Evolutionary conservation across 2,113 vertebrate species (phyloP), one percentile per base, ranked within the genome.

Genomic region (Empidonax traillii): DNA sequence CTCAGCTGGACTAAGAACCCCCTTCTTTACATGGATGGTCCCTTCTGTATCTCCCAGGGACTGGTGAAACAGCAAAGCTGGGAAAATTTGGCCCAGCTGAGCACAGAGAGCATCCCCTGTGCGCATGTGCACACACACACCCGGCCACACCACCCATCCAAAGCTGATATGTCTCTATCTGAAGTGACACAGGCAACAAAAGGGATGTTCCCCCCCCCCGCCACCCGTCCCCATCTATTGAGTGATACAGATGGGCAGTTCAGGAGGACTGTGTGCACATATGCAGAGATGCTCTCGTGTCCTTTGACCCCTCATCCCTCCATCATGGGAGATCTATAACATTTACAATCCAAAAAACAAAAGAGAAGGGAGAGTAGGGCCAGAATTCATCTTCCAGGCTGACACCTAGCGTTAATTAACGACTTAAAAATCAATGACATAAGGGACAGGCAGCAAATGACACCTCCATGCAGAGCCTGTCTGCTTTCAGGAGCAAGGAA

Each of bases 391-490:
- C 98, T 98, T 98, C 97, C 94, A 94, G 96, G 91, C 97, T 98
- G 98, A 98, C 98, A 98, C 97, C 97, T 92, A 97, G 94, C 98
- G 97, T 98, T 98, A 98, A 98, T 98, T 98, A 98, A 98, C 95
- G 97, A 98, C 98, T 98, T 97, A 97, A 97, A 98, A 98, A 98
- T 98, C 98, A 98, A 98, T 98, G 98, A 98, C 97, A 98, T 89
- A 95, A 97, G 97, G 97, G 98, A 98, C 98, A 98, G 98, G 96
- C 97, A 82, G 98, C 98, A 98, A 98, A 98, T 98, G 98, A 98
- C 98, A 97, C 98, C 97, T 98, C 96, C 94, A 95, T 17, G 28
- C 94, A 83, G 93, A 93, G 91, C 80, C 89, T 90, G 90, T 85
- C 91, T 97, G 96, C 95, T 92, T 86, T 79, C 93, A 91, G 87